Percentiles rank a stretch among this genome's conserved stretches.
Evolutionary conservation across 2,113 vertebrate species (phyloP).

Genomic region (Rana temporaria): DNA sequence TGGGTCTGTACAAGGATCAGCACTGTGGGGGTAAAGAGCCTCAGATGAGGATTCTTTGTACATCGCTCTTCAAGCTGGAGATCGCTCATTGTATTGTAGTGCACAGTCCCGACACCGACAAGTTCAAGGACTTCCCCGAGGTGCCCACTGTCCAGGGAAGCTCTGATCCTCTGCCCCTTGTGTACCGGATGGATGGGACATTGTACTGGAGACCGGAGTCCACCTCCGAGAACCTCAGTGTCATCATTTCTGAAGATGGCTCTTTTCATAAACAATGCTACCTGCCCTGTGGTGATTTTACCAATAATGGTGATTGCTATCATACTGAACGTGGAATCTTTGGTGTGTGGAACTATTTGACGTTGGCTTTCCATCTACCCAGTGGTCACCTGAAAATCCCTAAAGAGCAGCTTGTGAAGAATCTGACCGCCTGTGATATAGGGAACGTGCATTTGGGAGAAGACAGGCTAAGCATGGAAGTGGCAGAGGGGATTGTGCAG

Average conservation of each 20-base stretch:
- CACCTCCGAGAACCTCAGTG: background rate
- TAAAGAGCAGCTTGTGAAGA: background rate
- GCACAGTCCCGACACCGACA: background rate
- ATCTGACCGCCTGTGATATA: background rate
- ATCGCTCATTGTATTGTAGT: slow-evolving; percentile 33
- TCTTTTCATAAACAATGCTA: background rate
- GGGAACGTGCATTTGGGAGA: background rate
- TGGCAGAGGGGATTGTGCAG: no score
- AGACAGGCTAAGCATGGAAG: background rate
- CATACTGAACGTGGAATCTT: background rate
- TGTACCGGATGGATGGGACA: background rate
- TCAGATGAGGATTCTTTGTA: slow-evolving; percentile 23
- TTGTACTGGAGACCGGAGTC: slow-evolving; percentile 43
- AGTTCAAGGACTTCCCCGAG: background rate
- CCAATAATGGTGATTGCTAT: background rate
- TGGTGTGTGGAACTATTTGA: slow-evolving; percentile 1
- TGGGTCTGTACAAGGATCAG: background rate
- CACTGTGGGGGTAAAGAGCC: background rate
- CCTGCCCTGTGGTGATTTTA: background rate
- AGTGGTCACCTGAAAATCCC: background rate
- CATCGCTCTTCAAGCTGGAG: slow-evolving; percentile 22
- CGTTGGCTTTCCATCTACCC: slow-evolving; percentile 19
- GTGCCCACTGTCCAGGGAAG: background rate
- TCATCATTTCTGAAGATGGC: background rate
- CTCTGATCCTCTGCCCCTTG: background rate